Percentiles rank a stretch among this genome's conserved stretches.
These are phyloP conservation scores for Triplophysa tibetana DNA, from an alignment of 2,113 vertebrate species.

Conservation along the genomic window DNA sequence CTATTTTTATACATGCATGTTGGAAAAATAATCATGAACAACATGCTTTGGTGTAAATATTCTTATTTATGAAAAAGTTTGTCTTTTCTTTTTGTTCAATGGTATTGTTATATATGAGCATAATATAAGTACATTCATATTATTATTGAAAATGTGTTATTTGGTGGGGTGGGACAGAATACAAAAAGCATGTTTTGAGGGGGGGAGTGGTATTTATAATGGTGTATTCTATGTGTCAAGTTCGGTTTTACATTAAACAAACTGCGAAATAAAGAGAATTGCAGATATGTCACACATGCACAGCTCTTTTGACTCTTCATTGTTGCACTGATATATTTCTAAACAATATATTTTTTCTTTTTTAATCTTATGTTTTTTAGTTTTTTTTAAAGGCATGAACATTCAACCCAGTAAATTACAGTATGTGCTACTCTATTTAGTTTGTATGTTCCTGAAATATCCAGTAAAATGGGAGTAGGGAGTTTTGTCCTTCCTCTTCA, in stretches of 20 bases:
- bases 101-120: constrained; percentile 61
- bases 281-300: constrained; percentile 25
- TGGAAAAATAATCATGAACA: constrained; percentile 70
- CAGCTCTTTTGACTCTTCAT: background rate
- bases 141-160: constrained; percentile 52
- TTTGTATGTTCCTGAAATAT: constrained; percentile 14
- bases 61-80: constrained; percentile 69
- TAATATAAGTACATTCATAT: constrained; percentile 57
- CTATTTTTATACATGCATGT: constrained; percentile 98
- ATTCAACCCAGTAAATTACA: constrained; percentile 11
- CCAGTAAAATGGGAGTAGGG: constrained; percentile 10
- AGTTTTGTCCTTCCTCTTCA: constrained; percentile 18
- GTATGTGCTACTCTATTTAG: constrained; percentile 1
- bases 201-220: constrained; percentile 53
- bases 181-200: constrained; percentile 29
- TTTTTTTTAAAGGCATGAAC: background rate
- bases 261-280: constrained; percentile 44
- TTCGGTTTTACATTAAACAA: constrained; percentile 39
- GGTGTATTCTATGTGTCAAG: constrained; percentile 54
- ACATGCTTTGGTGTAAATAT: constrained; percentile 71
- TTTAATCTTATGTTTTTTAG: background rate
- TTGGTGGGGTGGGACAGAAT: constrained; percentile 32
- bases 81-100: constrained; percentile 71
- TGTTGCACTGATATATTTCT: background rate
- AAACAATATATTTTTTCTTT: background rate